Conservation (phyloP, 2,113 vertebrate genomes). For the Loxodonta africana region DNA sequence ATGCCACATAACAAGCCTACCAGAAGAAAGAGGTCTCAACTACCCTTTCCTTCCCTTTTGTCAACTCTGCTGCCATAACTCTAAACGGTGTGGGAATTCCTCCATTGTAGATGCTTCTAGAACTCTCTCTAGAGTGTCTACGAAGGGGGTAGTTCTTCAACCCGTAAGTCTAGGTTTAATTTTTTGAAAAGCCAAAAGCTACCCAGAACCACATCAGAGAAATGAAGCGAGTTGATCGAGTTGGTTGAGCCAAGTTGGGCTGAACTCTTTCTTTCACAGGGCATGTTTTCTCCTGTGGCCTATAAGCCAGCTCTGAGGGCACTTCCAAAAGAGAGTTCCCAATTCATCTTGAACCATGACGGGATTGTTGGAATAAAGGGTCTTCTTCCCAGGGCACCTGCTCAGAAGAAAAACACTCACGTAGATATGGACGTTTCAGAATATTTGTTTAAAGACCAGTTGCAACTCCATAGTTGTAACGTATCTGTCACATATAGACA, state of each 20-base stretch:
- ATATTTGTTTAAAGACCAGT: no score
- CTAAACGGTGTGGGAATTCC: not conserved
- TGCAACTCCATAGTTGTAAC: not conserved
- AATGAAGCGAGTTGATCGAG: not conserved
- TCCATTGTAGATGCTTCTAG: not conserved
- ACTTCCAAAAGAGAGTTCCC: not conserved
- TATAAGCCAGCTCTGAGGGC: not conserved
- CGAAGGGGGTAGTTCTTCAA: not conserved
- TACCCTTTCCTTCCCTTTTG: not conserved
- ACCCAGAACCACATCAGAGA: not conserved
- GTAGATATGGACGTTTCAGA: not conserved
- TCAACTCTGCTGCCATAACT: not conserved
- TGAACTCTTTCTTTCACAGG: not conserved
- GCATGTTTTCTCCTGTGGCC: not conserved
- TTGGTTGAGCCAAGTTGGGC: not conserved
- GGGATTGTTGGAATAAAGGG: no score
- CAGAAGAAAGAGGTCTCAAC: not conserved
- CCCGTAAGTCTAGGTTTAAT: not conserved
- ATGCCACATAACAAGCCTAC: not conserved
- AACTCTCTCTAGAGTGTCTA: constrained; percentile 19
- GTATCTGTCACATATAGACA: not conserved
- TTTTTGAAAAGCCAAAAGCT: constrained; percentile 14
- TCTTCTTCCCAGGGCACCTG: not conserved
- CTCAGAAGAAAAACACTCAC: not conserved
- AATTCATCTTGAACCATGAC: fast-evolving